phyloP scores from a whole-genome alignment of 2,797 vertebrate genomes.

The Clarias pachynema region DNA sequence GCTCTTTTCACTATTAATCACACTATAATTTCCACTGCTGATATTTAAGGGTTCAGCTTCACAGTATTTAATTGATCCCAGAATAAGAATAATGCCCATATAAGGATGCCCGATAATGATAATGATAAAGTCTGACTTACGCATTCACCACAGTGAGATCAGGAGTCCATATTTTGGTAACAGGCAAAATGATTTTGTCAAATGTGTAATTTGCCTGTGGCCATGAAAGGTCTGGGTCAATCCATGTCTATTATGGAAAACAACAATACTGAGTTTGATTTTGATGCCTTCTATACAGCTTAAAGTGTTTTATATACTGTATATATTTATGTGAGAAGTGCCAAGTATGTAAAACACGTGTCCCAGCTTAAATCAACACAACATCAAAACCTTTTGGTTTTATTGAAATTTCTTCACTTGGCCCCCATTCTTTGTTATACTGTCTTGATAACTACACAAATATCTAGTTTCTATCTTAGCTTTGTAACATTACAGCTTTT shows the following conservation, averaged over 20 bases:
- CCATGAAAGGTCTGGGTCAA: conserved; percentile 67
- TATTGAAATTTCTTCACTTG: neutral
- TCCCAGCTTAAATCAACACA: neutral
- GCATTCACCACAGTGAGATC: conserved; percentile 68
- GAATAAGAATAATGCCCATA: too few species aligned
- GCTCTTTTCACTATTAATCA: too few species aligned
- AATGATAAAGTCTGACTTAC: conserved; percentile 56
- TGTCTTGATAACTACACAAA: neutral
- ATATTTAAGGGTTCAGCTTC: too few species aligned
- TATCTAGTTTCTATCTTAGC: neutral
- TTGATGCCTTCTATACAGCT: neutral
- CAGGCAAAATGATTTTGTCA: conserved; percentile 65
- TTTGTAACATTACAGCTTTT: neutral
- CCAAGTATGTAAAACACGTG: neutral
- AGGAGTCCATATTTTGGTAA: conserved; percentile 71
- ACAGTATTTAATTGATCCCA: too few species aligned
- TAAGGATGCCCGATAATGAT: neutral
- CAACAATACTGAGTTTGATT: neutral
- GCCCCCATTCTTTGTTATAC: neutral
- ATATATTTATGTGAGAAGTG: neutral
- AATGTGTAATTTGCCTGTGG: conserved; percentile 54
- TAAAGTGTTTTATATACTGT: too few species aligned
- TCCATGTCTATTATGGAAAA: conserved; percentile 62
- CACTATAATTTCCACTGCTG: too few species aligned
- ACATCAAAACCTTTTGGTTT: neutral